These are phyloP conservation scores for Ormia ochracea DNA, from an alignment of 2,888 invertebrate species.

Conservation along the genomic window DNA sequence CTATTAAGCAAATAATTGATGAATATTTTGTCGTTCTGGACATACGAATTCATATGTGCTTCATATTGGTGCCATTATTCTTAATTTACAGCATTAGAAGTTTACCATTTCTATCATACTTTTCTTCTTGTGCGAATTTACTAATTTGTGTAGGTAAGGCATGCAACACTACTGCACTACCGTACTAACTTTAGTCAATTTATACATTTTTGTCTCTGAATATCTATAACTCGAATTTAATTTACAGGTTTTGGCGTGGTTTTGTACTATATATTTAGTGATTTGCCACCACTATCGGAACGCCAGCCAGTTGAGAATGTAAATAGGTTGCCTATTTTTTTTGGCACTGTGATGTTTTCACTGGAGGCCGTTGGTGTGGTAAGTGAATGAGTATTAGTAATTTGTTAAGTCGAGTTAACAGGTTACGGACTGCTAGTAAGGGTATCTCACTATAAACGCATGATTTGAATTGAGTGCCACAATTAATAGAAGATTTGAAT, in stretches of 20 bases:
- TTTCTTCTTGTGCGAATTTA: constrained; percentile 94
- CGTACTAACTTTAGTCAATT: no score
- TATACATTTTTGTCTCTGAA: background rate
- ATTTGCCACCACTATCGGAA: constrained; percentile 78
- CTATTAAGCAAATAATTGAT: constrained; percentile 87
- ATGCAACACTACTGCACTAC: no score
- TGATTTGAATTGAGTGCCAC: no score
- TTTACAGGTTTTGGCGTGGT: constrained; percentile 83
- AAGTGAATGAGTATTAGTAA: constrained; percentile 74
- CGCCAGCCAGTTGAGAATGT: constrained; percentile 77
- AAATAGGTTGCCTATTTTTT: constrained; percentile 86
- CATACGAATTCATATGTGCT: constrained; percentile 78
- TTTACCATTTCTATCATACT: constrained; percentile 90
- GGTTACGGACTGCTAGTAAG: no score
- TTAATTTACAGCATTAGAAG: constrained; percentile 85
- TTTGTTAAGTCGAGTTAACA: no score
- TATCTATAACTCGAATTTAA: background rate
- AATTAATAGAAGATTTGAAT: no score
- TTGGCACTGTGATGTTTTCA: constrained; percentile 95
- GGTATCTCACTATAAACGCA: no score
- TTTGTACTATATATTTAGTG: constrained; percentile 88
- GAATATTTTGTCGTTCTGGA: constrained; percentile 78
- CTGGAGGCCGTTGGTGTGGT: constrained; percentile 91
- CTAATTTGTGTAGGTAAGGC: constrained; percentile 83
- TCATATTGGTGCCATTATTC: constrained; percentile 84